A percentile compares a stretch with the other conserved stretches of the same genome.
These are phyloP conservation scores for Pammene fasciana DNA, from an alignment of 2,888 invertebrate species.

Conservation along the genomic window DNA sequence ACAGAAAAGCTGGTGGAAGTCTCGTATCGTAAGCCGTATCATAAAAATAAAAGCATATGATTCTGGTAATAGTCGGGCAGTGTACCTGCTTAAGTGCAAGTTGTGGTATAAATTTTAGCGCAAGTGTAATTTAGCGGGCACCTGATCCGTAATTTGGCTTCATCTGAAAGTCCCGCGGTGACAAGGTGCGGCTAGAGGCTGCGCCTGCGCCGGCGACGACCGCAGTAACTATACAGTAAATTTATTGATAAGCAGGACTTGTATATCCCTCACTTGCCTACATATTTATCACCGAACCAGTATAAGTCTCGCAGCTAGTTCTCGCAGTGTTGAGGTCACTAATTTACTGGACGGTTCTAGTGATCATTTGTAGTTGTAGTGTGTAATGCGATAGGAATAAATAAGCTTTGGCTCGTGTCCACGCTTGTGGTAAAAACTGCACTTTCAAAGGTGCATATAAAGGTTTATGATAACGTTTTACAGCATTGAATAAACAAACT, in stretches of 20 bases:
- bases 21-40: conserved; percentile 6
- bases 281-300: background rate
- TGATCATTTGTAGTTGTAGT: background rate
- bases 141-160: conserved; percentile 34
- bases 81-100: conserved; percentile 12
- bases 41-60: conserved; percentile 18
- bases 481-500: background rate
- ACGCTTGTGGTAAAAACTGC: conserved; percentile 7
- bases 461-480: background rate
- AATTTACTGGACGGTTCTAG: background rate
- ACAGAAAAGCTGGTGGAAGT: background rate
- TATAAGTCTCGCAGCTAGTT: background rate
- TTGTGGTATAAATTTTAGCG: conserved; percentile 27
- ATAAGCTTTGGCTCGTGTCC: conserved; percentile 19
- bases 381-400: background rate
- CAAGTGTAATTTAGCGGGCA: conserved; percentile 32
- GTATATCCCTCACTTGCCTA: background rate
- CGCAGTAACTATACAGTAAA: conserved; percentile 8
- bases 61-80: conserved; percentile 19
- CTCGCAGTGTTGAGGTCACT: background rate
- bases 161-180: conserved; percentile 40
- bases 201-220: conserved; percentile 9
- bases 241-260: conserved; percentile 20
- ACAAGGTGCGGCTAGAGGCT: conserved; percentile 37
- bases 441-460: conserved; percentile 5